Base-by-base conservation (phyloP, 2,797 vertebrate species). In the Ctenosaura bakeri region DNA sequence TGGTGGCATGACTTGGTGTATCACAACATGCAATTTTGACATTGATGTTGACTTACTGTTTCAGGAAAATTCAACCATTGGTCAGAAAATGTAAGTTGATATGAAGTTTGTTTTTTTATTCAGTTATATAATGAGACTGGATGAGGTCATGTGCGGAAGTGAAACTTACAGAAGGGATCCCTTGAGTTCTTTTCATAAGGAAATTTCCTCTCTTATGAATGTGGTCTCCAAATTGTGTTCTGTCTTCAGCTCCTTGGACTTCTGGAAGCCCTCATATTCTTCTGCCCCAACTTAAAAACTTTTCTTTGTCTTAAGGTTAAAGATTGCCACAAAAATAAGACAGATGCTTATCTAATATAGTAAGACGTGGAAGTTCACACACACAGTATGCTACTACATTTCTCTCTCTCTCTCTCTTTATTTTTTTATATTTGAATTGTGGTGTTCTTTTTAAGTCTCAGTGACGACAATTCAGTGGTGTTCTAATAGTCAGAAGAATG, bases 1-100 rank as follows among this genome's bases (percentile, higher is more conserved):
- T 0, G 99, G 99, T 2, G 99, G 99, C 83, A 99, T 99, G 99
- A 99, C 99, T 1, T 99, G 99, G 99, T 99, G 99, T 92, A 99
- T 99, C 95, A 99, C 98, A 85, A 99, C 99, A 0, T 99, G 99
- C 96, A 99, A 96, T 97, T 98, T 99, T 93, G 99, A 99, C 86
- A 95, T 99, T 4, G 99, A 99, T 0, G 98, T 99, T 77, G 98
- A 99, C 96, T 98, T 99, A 20, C 98, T 99, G 22, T 99, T 99
- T 96, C 99, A 99, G 94, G 99, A 99, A 96, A 99, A 99, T 95
- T 99, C 99, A 10, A 99, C 99, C 35, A 99, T 99, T 85, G 99
- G 99, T 66, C 99, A 99, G 95, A 99, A 99, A 97, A 99, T 99
- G 99, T 99, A 95, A 98, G 98, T 95, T 85, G 56, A n/a, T 88